Percentiles rank a stretch among this genome's conserved stretches.
Evolutionary conservation across 2,113 vertebrate species (phyloP).

Genomic region (Syrmaticus mikado): DNA sequence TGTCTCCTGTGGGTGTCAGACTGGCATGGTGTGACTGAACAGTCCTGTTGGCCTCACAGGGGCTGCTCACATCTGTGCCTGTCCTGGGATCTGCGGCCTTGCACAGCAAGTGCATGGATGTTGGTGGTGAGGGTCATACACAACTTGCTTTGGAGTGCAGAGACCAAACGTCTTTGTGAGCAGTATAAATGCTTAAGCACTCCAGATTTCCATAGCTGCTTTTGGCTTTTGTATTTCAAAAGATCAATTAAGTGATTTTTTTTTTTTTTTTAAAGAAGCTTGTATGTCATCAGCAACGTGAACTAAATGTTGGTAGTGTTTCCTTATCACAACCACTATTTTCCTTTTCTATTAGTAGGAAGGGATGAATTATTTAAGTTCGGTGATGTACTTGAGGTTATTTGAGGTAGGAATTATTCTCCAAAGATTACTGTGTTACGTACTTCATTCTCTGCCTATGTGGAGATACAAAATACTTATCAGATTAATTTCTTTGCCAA

Average conservation of each 20-base stretch:
- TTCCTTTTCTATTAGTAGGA: constrained; percentile 35
- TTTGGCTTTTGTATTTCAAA: constrained; percentile 35
- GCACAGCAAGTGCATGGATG: neutral
- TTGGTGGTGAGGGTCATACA: neutral
- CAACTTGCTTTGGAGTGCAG: neutral
- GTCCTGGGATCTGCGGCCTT: neutral
- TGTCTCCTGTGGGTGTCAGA: neutral
- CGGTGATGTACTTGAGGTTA: neutral
- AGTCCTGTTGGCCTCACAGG: neutral
- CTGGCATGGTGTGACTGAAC: neutral
- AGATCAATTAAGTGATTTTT: neutral
- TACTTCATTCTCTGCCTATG: neutral
- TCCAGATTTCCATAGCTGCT: neutral
- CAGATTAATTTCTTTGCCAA: neutral
- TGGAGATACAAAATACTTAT: neutral
- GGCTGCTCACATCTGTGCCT: neutral
- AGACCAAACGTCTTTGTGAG: neutral
- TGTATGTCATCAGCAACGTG: neutral
- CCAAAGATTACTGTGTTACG: neutral
- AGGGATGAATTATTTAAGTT: neutral
- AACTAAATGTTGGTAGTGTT: constrained; percentile 13
- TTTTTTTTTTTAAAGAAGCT: neutral
- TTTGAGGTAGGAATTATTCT: constrained; percentile 49
- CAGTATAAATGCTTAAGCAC: neutral
- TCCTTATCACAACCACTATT: neutral